Conservation (phyloP, 2,113 vertebrate genomes). For the Paralichthys olivaceus region DNA sequence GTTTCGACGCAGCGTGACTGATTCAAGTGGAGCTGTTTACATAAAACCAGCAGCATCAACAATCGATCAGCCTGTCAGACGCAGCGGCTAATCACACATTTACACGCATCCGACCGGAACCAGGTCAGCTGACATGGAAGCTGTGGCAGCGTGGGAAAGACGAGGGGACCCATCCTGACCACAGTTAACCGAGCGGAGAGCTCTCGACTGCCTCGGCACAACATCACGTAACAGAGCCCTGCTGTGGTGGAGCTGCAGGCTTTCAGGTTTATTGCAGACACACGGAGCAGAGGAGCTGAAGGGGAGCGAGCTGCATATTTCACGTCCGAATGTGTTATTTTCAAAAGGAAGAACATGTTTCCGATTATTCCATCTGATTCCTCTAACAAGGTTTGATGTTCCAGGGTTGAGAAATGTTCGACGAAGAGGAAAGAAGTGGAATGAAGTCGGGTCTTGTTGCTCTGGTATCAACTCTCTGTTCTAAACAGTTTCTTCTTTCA, state of each 20-base stretch:
- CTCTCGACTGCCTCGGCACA: slow-evolving; percentile 5
- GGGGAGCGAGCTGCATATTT: not conserved
- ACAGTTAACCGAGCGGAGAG: slow-evolving; percentile 22
- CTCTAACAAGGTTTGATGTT: not conserved
- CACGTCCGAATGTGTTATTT: not conserved
- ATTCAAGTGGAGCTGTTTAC: not conserved
- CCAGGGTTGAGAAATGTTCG: not conserved
- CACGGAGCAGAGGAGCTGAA: not conserved
- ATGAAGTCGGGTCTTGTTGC: not conserved
- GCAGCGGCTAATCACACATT: slow-evolving; percentile 41
- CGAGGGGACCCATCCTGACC: slow-evolving; percentile 21
- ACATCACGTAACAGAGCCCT: slow-evolving; percentile 40
- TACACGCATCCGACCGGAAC: slow-evolving; percentile 16
- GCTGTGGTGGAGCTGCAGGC: slow-evolving; percentile 22
- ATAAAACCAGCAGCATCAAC: slow-evolving; percentile 8
- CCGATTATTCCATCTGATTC: too few species aligned
- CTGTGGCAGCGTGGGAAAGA: slow-evolving; percentile 59
- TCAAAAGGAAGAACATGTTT: not conserved
- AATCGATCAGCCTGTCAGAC: slow-evolving; percentile 26
- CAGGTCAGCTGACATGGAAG: slow-evolving; percentile 54
- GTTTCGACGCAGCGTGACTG: too few species aligned
- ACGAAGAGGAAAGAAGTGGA: not conserved
- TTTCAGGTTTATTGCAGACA: slow-evolving; percentile 63
- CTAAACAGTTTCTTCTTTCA: too few species aligned
- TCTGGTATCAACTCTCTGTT: not conserved